Evolutionary conservation across 2,888 invertebrate species (phyloP), one percentile per base, ranked within the genome.

Genomic region (Pristionchus exspectatus): DNA sequence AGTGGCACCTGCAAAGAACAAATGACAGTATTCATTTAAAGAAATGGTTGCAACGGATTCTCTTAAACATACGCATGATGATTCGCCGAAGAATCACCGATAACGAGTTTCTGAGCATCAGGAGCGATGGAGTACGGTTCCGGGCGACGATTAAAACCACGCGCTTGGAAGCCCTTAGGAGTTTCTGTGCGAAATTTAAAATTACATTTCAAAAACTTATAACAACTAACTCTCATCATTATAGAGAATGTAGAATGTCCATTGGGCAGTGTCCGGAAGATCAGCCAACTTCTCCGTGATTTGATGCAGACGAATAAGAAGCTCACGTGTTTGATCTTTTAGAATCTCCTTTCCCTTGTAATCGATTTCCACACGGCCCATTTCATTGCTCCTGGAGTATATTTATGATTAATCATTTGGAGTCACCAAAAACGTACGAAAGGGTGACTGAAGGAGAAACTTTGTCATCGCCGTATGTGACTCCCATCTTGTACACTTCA

Each of bases 401-500:
- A 50, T 24, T 24, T 21, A 16, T 21, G 24, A 50, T 24, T 84
- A 18, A 30, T 16, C 44, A 84, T 30, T 77, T 24, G 33, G 10
- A 30, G 1, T 24, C 33, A 38, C 18, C 9, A 59, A 85, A 5
- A 12, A 38, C 59, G n/a, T 33, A 85, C 84, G 84, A 85, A 27
- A 85, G 16, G 33, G 56, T 21, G 27, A 85, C 38, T 54, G 59
- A 59, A 21, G 84, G 84, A 44, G 44, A 30, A 81, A 24, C 16
- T 30, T 85, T 81, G 81, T 81, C 81, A n/a, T 44, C 59, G 12
- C 18, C 54, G 84, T 85, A 85, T 30, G 56, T 85, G 84, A 85
- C 59, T 27, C 56, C 84, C 84, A 85, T 85, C 59, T 85, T 85
- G 84, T 85, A 85, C 27, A 85, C 56, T 30, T 85, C 84, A 30